These are phyloP conservation scores for Xiphophorus hellerii DNA, from an alignment of 2,113 vertebrate species.

Conservation along the genomic window DNA sequence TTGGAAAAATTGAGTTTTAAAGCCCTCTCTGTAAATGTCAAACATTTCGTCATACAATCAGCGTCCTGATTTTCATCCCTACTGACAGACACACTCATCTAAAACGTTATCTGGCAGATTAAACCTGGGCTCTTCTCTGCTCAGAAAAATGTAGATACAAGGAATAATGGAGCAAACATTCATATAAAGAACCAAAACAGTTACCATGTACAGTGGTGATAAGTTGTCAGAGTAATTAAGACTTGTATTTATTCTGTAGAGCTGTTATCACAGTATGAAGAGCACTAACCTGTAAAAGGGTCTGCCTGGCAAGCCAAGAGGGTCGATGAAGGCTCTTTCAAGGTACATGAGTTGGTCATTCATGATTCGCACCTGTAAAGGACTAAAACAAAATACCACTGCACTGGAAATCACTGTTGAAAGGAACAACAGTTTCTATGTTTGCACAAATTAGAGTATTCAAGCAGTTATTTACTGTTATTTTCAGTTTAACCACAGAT, in stretches of 20 bases:
- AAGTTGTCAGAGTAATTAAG: too few relatives aligned
- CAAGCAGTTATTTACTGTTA: not conserved
- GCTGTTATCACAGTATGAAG: not conserved
- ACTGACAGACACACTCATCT: too few relatives aligned
- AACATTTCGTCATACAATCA: too few relatives aligned
- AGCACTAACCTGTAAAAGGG: slow-evolving; percentile 90
- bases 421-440: not conserved
- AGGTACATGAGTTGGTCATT: slow-evolving; percentile 94
- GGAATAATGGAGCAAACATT: too few relatives aligned
- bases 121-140: too few relatives aligned
- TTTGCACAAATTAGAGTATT: not conserved
- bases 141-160: too few relatives aligned
- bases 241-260: not conserved
- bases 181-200: too few relatives aligned
- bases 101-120: too few relatives aligned
- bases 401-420: not conserved
- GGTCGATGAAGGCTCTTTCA: slow-evolving; percentile 93
- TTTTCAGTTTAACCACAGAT: not conserved
- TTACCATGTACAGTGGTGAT: too few relatives aligned
- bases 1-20: too few relatives aligned
- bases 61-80: too few relatives aligned
- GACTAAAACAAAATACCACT: slow-evolving; percentile 53
- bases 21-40: too few relatives aligned
- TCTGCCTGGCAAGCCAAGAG: slow-evolving; percentile 90
- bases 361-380: slow-evolving; percentile 81